These are phyloP conservation scores for Epinephelus fuscoguttatus DNA, from an alignment of 2,113 vertebrate genomes.

Conservation along the genomic window DNA sequence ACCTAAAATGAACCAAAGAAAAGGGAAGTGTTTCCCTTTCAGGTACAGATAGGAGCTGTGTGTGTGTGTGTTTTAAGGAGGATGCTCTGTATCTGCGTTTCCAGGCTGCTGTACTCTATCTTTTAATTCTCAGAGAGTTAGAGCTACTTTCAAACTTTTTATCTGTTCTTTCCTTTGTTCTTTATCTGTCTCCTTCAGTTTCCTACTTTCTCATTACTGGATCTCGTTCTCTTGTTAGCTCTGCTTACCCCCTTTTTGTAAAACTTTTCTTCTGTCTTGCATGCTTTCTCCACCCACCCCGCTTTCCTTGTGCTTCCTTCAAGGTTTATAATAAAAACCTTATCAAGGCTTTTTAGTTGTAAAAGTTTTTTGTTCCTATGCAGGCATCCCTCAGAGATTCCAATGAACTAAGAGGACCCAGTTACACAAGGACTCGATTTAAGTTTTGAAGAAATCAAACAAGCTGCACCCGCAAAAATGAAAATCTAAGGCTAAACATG, in stretches of 20 bases:
- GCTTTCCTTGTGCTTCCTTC: background rate
- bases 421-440: constrained; percentile 27
- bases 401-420: constrained; percentile 17
- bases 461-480: background rate
- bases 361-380: constrained; percentile 16
- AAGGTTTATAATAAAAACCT: constrained; percentile 35
- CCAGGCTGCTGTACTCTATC: background rate
- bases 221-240: constrained; percentile 21
- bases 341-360: constrained; percentile 35
- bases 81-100: constrained; percentile 1
- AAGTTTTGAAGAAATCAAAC: background rate
- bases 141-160: constrained; percentile 21
- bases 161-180: constrained; percentile 35
- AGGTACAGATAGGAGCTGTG: background rate
- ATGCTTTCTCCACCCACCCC: background rate
- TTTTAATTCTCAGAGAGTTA: constrained; percentile 31
- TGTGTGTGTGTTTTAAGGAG: background rate
- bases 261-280: background rate
- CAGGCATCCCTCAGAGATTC: constrained; percentile 35
- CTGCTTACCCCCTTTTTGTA: background rate
- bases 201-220: constrained; percentile 25
- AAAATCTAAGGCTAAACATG: constrained; percentile 5
- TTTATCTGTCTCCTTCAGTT: constrained; percentile 39
- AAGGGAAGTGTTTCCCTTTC: background rate
- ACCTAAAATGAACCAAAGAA: background rate